These are phyloP conservation scores for Epistrophe grossulariae DNA, from an alignment of 2,888 invertebrate genomes.

Conservation along the genomic window DNA sequence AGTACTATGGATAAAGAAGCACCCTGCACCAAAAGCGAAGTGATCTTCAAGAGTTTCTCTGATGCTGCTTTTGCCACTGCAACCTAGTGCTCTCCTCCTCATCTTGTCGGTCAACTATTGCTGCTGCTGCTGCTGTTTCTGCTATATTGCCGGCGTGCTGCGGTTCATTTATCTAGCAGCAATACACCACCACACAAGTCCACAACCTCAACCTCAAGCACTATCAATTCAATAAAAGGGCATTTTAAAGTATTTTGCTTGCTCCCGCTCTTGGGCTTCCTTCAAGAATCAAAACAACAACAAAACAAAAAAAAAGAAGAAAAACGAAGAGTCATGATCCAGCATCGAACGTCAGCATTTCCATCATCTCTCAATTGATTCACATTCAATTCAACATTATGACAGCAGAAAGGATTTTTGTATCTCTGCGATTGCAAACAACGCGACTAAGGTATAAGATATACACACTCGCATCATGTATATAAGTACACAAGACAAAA, in stretches of 20 bases:
- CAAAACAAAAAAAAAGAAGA: neutral
- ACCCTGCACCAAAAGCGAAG: slow-evolving; percentile 39
- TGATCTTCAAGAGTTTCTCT: slow-evolving; percentile 43
- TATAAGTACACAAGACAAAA: slow-evolving; percentile 32
- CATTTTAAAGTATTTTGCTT: slow-evolving; percentile 73
- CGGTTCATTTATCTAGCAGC: slow-evolving; percentile 27
- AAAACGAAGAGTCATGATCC: slow-evolving; percentile 13
- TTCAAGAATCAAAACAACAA: neutral
- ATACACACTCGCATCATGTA: slow-evolving; percentile 11
- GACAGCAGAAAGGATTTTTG: slow-evolving; percentile 71
- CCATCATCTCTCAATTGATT: slow-evolving; percentile 76
- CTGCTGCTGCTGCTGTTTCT: neutral
- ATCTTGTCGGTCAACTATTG: slow-evolving; percentile 28
- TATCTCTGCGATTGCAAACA: slow-evolving; percentile 23
- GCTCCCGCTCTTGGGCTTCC: slow-evolving; percentile 59
- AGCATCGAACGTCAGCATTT: slow-evolving; percentile 58
- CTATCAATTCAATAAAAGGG: slow-evolving; percentile 73
- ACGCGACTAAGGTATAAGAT: neutral
- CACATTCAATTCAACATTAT: slow-evolving; percentile 75
- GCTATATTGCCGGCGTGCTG: slow-evolving; percentile 5
- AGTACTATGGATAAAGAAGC: neutral
- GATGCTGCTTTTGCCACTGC: slow-evolving; percentile 27
- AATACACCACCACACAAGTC: slow-evolving; percentile 12
- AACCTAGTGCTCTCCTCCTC: slow-evolving; percentile 2
- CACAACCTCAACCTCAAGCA: slow-evolving; percentile 61